Evolutionary conservation across 2,888 invertebrate species (phyloP).

Genomic region (Tolmerus cingulatus): DNA sequence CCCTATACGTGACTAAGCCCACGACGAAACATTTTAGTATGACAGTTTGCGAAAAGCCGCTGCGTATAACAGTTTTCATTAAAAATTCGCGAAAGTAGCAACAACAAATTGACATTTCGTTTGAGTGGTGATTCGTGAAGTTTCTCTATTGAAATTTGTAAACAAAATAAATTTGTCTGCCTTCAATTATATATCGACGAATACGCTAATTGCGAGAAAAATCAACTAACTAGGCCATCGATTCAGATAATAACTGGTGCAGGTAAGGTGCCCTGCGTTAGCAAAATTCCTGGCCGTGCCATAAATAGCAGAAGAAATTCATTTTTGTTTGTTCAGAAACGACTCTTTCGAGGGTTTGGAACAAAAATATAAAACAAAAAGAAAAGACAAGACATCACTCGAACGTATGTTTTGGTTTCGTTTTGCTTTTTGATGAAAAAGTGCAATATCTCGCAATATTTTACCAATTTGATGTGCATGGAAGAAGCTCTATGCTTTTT

Average conservation of each 20-base stretch:
- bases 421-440: conserved; percentile 6
- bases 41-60: neutral
- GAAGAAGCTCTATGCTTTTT: conserved; percentile 1
- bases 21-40: neutral
- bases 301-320: conserved; percentile 3
- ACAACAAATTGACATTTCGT: conserved; percentile 31
- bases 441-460: conserved; percentile 28
- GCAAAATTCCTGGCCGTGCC: neutral
- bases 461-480: conserved; percentile 1
- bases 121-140: conserved; percentile 6
- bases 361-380: neutral
- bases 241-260: neutral
- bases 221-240: neutral
- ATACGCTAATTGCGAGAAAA: neutral
- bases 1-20: neutral
- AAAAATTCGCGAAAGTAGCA: neutral
- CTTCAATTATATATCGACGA: neutral
- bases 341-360: neutral
- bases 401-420: neutral
- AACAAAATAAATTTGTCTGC: conserved; percentile 10
- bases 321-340: conserved; percentile 23
- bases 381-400: neutral
- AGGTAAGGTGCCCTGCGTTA: neutral
- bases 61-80: neutral
- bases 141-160: conserved; percentile 13